Conservation (phyloP, 2,797 vertebrate species). For the Protosalanx chinensis region DNA sequence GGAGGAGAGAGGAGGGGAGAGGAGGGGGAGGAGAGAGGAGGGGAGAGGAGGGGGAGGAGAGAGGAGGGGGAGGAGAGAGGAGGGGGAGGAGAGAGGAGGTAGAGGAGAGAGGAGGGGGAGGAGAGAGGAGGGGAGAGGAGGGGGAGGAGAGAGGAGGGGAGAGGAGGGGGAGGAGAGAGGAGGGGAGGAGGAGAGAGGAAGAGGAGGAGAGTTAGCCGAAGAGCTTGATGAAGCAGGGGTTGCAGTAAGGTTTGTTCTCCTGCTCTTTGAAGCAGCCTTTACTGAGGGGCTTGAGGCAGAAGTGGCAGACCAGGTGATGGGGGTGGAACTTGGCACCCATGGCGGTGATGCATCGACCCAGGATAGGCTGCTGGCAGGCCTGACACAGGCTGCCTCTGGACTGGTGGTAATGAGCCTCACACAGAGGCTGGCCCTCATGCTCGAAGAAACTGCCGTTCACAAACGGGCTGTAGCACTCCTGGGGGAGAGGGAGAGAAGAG, state of each 20-base stretch:
- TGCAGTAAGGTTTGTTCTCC: constrained; percentile 90
- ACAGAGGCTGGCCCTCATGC: constrained; percentile 85
- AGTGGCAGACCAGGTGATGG: constrained; percentile 89
- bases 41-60: too few relatives aligned
- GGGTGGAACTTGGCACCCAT: constrained; percentile 92
- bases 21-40: too few relatives aligned
- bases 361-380: constrained; percentile 88
- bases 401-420: constrained; percentile 89
- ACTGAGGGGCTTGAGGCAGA: constrained; percentile 88
- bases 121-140: not conserved
- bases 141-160: too few relatives aligned
- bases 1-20: too few relatives aligned
- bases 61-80: not conserved
- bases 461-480: constrained; percentile 89
- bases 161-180: too few relatives aligned
- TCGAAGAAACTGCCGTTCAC: constrained; percentile 91
- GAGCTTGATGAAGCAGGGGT: constrained; percentile 89
- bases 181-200: not conserved
- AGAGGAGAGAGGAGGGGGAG: not conserved
- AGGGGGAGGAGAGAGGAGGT: not conserved
- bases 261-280: constrained; percentile 94
- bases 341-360: constrained; percentile 88
- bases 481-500: constrained; percentile 6
- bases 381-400: constrained; percentile 84
- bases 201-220: constrained; percentile 71